Evolutionary conservation across 1,140 invertebrate genomes (phyloP), one percentile per base, ranked within the genome.

Genomic region (Cyphomyrmex costatus): DNA sequence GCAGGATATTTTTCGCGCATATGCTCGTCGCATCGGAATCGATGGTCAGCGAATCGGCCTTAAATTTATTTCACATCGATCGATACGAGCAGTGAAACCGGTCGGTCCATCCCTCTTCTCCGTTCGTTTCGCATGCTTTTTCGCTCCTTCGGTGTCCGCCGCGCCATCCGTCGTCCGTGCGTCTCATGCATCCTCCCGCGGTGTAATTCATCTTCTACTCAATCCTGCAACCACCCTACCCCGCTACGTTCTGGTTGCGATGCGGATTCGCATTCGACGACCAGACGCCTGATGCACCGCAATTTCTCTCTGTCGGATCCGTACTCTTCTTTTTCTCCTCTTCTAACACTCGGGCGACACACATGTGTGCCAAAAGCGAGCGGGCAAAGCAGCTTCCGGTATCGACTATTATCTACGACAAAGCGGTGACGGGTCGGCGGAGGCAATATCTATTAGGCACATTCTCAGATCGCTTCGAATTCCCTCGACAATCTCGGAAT

Each of bases 211-310:
- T 83, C 79, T 83, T 60, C 66, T n/a, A 19, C 33, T 42, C 68
- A 46, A 60, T 19, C 46, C 42, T 58, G 21, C 33, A 58, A 16
- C 36, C 33, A 24, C 33, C 21, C 16, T 2, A 2, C 27, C 7
- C 0, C 46, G 19, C 8, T 14, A 0, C 46, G 27, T 46, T 33
- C 16, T 49, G 46, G 36, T 27, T 68, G 49, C 73, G 86, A 53
- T 85, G 68, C 68, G 53, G 68, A 86, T 80, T 78, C 74, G 24
- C 82, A 63, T 88, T 86, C 74, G 66, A 80, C 84, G 68, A 56
- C 46, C 27, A 53, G 68, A 78, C 65, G 65, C 58, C 70, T 30
- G 42, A 36, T n/a, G 36, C 21, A 73, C 56, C 74, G 86, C 66
- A 79, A 88, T 88, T 86, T 86, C 51, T 86, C 84, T 73, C 76